Percentiles rank a stretch among this genome's conserved stretches.
phyloP scores from a whole-genome alignment of 2,113 vertebrate species.

The Halcyon senegalensis region DNA sequence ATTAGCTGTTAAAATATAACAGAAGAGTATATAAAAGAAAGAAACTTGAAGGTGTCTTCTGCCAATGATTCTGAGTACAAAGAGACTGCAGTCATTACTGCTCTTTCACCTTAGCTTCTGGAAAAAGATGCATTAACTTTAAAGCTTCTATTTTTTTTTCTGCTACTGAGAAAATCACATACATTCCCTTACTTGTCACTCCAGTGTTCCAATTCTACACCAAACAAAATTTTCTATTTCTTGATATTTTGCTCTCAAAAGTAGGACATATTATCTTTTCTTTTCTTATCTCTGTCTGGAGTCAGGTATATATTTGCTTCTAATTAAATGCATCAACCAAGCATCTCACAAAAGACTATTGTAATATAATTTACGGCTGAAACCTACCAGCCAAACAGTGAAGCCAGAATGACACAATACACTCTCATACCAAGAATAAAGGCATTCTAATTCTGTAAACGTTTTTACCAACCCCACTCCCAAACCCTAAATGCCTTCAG shows the following conservation, averaged over 20 bases:
- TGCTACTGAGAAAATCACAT: neutral
- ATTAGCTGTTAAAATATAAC: neutral
- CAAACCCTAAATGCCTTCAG: neutral
- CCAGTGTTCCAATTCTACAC: neutral
- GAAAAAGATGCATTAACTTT: neutral
- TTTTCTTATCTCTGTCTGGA: constrained; percentile 42
- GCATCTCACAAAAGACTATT: neutral
- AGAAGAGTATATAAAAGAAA: neutral
- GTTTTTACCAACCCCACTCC: neutral
- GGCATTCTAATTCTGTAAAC: neutral
- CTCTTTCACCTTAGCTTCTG: neutral
- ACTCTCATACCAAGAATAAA: neutral
- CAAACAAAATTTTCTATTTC: neutral
- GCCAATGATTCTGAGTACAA: neutral
- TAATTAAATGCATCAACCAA: constrained; percentile 42
- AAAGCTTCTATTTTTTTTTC: neutral
- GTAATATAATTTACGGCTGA: neutral
- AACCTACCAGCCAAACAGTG: neutral
- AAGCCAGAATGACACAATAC: neutral
- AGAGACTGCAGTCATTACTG: neutral
- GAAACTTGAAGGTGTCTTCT: neutral
- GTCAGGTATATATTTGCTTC: constrained; percentile 39
- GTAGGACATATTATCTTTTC: constrained; percentile 19
- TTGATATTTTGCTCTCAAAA: constrained; percentile 15
- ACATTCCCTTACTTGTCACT: neutral